Conservation (phyloP, 2,888 invertebrate species). For the Netelia melanura region DNA sequence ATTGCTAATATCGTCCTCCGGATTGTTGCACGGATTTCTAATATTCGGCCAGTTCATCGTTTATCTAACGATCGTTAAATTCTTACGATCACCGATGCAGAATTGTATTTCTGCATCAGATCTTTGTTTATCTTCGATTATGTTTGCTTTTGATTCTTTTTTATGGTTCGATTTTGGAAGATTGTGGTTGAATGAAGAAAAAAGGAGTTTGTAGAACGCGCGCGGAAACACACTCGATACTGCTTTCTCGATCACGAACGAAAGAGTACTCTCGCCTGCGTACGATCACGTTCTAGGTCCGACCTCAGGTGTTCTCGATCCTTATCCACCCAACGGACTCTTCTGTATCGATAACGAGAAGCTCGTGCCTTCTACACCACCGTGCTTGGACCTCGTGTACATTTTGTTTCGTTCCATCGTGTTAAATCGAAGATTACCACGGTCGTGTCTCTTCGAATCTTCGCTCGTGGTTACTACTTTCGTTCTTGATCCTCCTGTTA, state of each 20-base stretch:
- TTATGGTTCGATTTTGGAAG: neutral
- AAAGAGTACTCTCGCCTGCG: slow-evolving; percentile 7
- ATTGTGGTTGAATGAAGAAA: neutral
- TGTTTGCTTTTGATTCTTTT: neutral
- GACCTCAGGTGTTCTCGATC: slow-evolving; percentile 52
- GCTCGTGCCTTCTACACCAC: slow-evolving; percentile 11
- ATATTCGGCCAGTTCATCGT: neutral
- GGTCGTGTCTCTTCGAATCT: neutral
- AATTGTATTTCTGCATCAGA: neutral
- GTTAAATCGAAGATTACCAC: neutral
- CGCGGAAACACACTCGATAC: slow-evolving; percentile 22
- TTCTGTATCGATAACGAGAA: slow-evolving; percentile 53
- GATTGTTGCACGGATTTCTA: neutral
- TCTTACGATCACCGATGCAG: neutral
- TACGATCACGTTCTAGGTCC: slow-evolving; percentile 18
- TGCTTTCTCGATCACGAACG: slow-evolving; percentile 55
- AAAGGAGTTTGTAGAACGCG: neutral
- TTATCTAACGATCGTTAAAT: neutral
- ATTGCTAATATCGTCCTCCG: neutral
- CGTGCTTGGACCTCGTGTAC: neutral
- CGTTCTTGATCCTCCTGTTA: neutral
- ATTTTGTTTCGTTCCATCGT: neutral
- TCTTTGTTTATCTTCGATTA: neutral
- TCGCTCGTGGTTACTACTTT: neutral
- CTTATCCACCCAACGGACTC: slow-evolving; percentile 59